phyloP scores from a whole-genome alignment of 2,797 vertebrate genomes.

The Hafferia zeledoni region DNA sequence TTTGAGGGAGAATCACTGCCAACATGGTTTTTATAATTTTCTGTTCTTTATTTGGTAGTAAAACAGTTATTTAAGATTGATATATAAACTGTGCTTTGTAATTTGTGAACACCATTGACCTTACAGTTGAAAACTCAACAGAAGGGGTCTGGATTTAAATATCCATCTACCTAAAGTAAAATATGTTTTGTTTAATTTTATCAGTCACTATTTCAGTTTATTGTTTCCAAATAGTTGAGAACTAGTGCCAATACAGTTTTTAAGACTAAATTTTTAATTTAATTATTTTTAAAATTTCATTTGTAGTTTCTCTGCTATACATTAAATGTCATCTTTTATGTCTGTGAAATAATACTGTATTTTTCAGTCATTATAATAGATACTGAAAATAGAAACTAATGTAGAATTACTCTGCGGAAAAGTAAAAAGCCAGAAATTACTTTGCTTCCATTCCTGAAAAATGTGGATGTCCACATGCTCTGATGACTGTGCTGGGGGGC shows the following conservation, averaged over 20 bases:
- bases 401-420: background rate
- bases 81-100: background rate
- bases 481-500: background rate
- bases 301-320: background rate
- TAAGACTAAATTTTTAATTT: background rate
- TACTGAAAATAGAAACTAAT: background rate
- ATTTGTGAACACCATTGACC: background rate
- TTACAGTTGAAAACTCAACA: background rate
- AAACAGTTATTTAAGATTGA: background rate
- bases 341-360: background rate
- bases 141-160: background rate
- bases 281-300: background rate
- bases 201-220: background rate
- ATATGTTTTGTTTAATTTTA: background rate
- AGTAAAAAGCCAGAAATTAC: background rate
- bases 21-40: background rate
- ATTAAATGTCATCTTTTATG: background rate
- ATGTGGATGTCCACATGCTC: background rate
- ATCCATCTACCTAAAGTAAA: background rate
- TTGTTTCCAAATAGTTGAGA: background rate
- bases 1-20: background rate
- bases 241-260: background rate
- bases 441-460: background rate
- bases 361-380: background rate
- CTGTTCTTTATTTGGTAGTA: background rate